A percentile compares a stretch with the other conserved stretches of the same genome.
phyloP scores from a whole-genome alignment of 30 jellyfish, hydroid and myxozoan genomes.

The Aurelia aurita complex sp. Pacific region DNA sequence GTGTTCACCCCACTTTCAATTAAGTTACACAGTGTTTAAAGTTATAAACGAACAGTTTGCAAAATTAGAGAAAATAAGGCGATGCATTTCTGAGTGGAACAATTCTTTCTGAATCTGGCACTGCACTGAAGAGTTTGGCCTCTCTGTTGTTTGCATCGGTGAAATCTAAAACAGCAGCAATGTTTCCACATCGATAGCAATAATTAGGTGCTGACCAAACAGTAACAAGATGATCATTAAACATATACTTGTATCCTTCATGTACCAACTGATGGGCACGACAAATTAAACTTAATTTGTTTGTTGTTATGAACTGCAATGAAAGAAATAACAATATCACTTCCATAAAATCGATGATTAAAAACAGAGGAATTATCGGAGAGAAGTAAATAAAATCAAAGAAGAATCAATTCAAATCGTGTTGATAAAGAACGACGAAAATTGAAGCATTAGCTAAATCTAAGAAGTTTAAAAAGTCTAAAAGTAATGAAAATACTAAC shows the following conservation, averaged over 20 bases:
- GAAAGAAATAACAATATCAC: background rate
- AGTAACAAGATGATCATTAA: conserved; percentile 87
- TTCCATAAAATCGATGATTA: too few relatives aligned
- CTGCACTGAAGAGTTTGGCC: conserved; percentile 94
- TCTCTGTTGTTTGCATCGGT: conserved; percentile 79
- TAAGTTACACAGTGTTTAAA: too few relatives aligned
- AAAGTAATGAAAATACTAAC: conserved; percentile 37
- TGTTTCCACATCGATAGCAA: conserved; percentile 98
- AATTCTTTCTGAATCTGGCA: conserved; percentile 91
- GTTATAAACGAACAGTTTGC: too few relatives aligned
- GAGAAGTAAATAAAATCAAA: too few relatives aligned
- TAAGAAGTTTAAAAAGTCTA: background rate
- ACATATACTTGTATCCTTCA: conserved; percentile 98
- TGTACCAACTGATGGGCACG: conserved; percentile 98
- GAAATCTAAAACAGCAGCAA: conserved; percentile 94
- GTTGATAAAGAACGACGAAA: background rate
- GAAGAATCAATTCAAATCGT: background rate
- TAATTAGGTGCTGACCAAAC: conserved; percentile 99
- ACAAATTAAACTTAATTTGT: conserved; percentile 83
- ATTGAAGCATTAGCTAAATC: background rate
- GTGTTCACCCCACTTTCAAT: too few relatives aligned
- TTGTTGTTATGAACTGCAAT: conserved; percentile 81
- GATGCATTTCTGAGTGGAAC: conserved; percentile 84
- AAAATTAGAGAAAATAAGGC: conserved; percentile 78
- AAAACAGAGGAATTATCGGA: too few relatives aligned